phyloP scores from a whole-genome alignment of 2,797 vertebrate species.

The Sebastes steindachneri region DNA sequence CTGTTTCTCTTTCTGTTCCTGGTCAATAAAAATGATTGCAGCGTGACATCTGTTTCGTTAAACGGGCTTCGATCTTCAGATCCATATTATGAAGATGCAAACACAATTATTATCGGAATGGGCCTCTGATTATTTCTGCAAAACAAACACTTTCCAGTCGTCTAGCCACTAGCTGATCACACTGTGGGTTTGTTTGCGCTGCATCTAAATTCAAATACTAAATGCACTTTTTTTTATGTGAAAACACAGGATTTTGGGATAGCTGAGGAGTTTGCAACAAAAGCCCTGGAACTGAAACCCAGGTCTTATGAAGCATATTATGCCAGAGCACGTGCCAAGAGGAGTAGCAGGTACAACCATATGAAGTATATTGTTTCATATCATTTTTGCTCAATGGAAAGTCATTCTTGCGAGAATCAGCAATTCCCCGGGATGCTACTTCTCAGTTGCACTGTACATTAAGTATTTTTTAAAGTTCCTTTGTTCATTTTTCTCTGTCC shows the following conservation, averaged over 20 bases:
- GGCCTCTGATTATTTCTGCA: conserved; percentile 11
- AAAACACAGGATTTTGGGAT: conserved; percentile 93
- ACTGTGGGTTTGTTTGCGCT: neutral
- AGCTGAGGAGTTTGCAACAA: conserved; percentile 97
- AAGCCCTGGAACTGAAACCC: conserved; percentile 96
- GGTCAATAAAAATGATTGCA: conserved; percentile 88
- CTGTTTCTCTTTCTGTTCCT: conserved; percentile 68
- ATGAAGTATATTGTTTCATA: neutral
- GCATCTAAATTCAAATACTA: neutral
- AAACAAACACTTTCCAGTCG: conserved; percentile 28
- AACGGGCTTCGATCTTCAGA: conserved; percentile 53
- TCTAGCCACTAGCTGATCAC: conserved; percentile 10
- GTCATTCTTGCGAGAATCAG: conserved; percentile 12
- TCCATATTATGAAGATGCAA: conserved; percentile 76
- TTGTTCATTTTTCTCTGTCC: conserved; percentile 37
- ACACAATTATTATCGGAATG: conserved; percentile 70
- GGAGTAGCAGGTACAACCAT: conserved; percentile 93
- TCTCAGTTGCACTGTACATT: neutral
- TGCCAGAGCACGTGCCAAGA: conserved; percentile 95
- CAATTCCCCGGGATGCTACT: neutral
- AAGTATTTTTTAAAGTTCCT: conserved; percentile 43
- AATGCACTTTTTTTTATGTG: conserved; percentile 32
- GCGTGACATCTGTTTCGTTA: conserved; percentile 62
- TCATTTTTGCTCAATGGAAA: conserved; percentile 1
- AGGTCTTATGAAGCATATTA: conserved; percentile 97